Base-by-base conservation (phyloP, 2,888 invertebrate species). In the Oligia fasciuncula region DNA sequence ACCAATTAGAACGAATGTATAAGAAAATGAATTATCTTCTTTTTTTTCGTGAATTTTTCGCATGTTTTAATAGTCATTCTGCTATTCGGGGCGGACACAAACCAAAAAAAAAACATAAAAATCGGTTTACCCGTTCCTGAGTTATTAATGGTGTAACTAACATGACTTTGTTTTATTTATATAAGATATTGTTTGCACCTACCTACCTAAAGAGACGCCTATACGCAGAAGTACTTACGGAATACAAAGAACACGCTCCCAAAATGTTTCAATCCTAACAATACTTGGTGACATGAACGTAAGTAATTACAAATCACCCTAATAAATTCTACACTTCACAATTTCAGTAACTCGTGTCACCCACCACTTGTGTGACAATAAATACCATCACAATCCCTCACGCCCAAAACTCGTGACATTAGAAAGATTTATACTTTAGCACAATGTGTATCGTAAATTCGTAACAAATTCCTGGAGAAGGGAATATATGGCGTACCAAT, bases 401-500 rank as follows among this genome's bases (percentile, higher is more conserved):
- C 95, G 95, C 93, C 92, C 87, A 90, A 91, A 88, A 92, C 95
- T 95, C 95, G 94, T 95, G 95, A 95, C 93, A 94, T 94, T 94
- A 94, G 87, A 91, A 91, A 96, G 96, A 96, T 96, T 97, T 96
- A 96, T 96, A 93, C 90, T 90, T 82, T 85, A 87, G 88, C 91
- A 96, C 93, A 95, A 95, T 93, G 91, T 85, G 80, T 63, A 92
- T 93, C 94, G 93, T 96, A 96, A 96, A 96, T 95, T 95, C 91
- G 91, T 93, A 91, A 94, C 93, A 89, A 91, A 93, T 94, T 94
- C 93, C 90, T 86, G 90, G 92, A 91, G 93, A 94, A 92, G 93
- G 95, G 95, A 95, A 95, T 96, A 95, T 96, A 96, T 95, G 94
- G 95, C 93, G 91, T 91, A 93, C 93, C 95, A 95, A 96, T 96